Percentiles rank a stretch among this genome's conserved stretches.
Evolutionary conservation across 1,140 invertebrate genomes (phyloP).

Genomic region (Subanguina moxae): DNA sequence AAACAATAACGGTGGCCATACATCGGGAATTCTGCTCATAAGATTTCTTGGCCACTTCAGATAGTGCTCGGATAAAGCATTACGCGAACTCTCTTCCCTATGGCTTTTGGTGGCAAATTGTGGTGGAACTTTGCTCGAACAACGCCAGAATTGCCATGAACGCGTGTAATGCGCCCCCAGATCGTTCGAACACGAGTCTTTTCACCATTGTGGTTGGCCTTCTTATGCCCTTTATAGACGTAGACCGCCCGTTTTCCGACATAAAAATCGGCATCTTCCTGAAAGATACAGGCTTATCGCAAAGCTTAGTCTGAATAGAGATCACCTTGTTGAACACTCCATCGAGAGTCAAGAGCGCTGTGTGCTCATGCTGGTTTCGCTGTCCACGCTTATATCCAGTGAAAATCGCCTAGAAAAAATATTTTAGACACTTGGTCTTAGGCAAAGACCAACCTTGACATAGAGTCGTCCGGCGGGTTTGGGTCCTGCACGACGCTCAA

Average conservation of each 20-base stretch:
- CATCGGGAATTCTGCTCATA: too few relatives aligned
- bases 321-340: constrained; percentile 71
- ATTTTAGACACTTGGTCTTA: too few relatives aligned
- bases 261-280: constrained; percentile 80
- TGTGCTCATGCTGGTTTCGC: constrained; percentile 94
- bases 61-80: constrained; percentile 71
- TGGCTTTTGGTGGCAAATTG: constrained; percentile 91
- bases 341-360: constrained; percentile 86
- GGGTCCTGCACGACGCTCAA: constrained; percentile 26
- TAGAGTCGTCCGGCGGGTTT: constrained; percentile 38
- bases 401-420: constrained; percentile 72
- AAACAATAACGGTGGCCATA: too few relatives aligned
- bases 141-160: constrained; percentile 90
- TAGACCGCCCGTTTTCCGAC: constrained; percentile 92
- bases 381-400: constrained; percentile 94
- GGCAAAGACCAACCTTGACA: constrained; percentile 16
- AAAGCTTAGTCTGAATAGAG: background rate
- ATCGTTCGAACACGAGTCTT: constrained; percentile 83
- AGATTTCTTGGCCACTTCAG: constrained; percentile 53
- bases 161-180: constrained; percentile 95
- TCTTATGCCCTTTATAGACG: constrained; percentile 78
- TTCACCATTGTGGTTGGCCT: constrained; percentile 73
- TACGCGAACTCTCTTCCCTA: constrained; percentile 92
- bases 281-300: background rate
- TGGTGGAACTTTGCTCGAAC: constrained; percentile 94